phyloP scores from a whole-genome alignment of 2,797 vertebrate species.

The Tangara arthus region DNA sequence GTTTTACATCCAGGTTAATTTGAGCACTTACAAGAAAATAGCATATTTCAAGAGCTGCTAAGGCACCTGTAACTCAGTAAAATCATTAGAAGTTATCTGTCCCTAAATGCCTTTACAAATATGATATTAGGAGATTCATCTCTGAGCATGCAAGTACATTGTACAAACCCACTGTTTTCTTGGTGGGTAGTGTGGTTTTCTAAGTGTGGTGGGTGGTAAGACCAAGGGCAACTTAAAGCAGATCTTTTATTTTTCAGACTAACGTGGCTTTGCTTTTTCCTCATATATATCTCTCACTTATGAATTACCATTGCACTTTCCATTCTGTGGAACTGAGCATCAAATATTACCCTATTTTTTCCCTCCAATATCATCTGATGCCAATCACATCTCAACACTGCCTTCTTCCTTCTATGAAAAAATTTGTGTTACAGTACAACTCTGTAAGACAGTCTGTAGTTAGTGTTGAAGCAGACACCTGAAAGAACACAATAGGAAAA shows the following conservation, averaged over 20 bases:
- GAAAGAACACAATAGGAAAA: not conserved
- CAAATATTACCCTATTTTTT: not conserved
- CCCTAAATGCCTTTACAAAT: not conserved
- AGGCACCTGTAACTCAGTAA: not conserved
- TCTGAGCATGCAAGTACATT: not conserved
- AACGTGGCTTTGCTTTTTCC: not conserved
- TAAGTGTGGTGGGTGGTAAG: not conserved
- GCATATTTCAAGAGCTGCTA: not conserved
- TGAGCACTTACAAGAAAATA: not conserved
- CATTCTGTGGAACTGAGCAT: not conserved
- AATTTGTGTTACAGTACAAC: not conserved
- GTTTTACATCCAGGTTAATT: not conserved
- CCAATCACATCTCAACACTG: not conserved
- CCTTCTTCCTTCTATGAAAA: not conserved
- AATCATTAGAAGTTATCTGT: not conserved
- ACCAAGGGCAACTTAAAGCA: not conserved
- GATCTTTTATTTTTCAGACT: not conserved
- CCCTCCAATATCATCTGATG: not conserved
- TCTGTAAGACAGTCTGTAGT: not conserved
- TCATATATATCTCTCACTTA: not conserved
- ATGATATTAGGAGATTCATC: accelerated
- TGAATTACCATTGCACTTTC: not conserved
- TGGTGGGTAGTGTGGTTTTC: not conserved
- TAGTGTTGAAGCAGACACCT: not conserved
- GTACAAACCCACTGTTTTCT: not conserved